Evolutionary conservation across 2,888 invertebrate genomes (phyloP), one percentile per base, ranked within the genome.

Genomic region (Lasioglossum vierecki): DNA sequence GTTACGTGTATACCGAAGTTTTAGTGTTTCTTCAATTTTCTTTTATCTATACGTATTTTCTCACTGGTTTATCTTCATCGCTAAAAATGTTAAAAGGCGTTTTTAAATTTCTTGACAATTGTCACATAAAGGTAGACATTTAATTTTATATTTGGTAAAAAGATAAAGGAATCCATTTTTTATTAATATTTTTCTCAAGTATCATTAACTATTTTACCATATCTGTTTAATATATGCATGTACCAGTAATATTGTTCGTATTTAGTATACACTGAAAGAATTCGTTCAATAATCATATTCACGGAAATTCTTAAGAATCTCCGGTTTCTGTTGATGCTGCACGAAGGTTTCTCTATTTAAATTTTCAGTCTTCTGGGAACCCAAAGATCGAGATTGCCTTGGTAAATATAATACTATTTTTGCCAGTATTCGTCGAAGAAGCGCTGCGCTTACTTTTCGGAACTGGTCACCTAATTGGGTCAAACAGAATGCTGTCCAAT

Each of bases 381-480:
- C 6, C 26, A 18, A 39, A 18, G 22, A 8, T 35, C 35, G 39
- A 66, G 66, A 66, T 9, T 22, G 30, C 3, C 30, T 15, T 18
- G 35, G 39, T 18, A 66, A 66, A 57, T 57, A 39, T 35, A 22
- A 18, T 66, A 22, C 39, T 66, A 66, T 66, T 66, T 66, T 66
- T 39, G 66, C 39, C 66, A 22, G 11, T 15, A 26, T 63, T 30
- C 63, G 15, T 63, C 63, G 63, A 15, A 26, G 63, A 63, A 18
- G 0, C n/a, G 57, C 4, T 11, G 22, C 39, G 46, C 13, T 39
- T 66, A 66, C 66, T 35, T 66, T 66, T 66, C 39, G 39, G 66
- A 66, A 39, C 35, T 35, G 66, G 66, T 66, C 66, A 66, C 22
- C 66, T 66, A 66, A 66, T 66, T 66, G 66, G 66, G 66, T 66